These are phyloP conservation scores for Spongilla lacustris DNA, from an alignment of 37 sponge, comb jelly and placozoan genomes.

Conservation along the genomic window DNA sequence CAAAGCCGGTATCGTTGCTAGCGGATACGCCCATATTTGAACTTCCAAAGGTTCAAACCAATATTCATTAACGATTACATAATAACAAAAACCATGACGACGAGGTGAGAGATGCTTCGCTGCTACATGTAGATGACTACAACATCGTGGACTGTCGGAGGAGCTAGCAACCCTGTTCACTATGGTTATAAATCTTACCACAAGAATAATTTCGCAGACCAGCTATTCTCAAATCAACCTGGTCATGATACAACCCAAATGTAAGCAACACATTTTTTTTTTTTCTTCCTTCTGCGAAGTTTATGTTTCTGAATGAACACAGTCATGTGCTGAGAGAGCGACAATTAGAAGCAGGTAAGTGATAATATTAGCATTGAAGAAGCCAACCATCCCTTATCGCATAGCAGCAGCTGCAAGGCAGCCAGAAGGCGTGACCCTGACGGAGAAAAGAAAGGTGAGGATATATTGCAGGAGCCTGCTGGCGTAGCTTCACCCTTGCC, in stretches of 20 bases:
- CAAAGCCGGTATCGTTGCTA: constrained; percentile 14
- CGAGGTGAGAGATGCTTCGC: too few relatives aligned
- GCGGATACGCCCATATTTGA: neutral
- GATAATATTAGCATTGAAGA: too few relatives aligned
- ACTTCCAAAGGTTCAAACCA: too few relatives aligned
- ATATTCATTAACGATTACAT: neutral
- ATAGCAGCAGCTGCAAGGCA: neutral
- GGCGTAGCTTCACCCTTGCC: too few relatives aligned
- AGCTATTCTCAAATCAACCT: neutral
- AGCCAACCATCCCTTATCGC: too few relatives aligned
- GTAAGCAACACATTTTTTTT: neutral
- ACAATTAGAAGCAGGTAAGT: constrained; percentile 27
- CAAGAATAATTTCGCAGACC: constrained; percentile 5
- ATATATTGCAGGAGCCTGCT: too few relatives aligned
- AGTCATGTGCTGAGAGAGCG: neutral
- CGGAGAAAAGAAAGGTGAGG: constrained; percentile 50
- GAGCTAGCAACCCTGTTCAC: neutral
- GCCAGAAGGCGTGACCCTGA: neutral
- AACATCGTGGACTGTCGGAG: constrained; percentile 7
- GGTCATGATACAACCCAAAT: too few relatives aligned
- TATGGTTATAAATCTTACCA: constrained; percentile 15
- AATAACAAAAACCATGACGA: too few relatives aligned
- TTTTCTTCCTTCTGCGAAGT: neutral
- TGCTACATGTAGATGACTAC: neutral
- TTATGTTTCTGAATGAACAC: neutral